These are phyloP conservation scores for Cephus pulcher DNA, from an alignment of 2,888 invertebrate species.

Conservation along the genomic window DNA sequence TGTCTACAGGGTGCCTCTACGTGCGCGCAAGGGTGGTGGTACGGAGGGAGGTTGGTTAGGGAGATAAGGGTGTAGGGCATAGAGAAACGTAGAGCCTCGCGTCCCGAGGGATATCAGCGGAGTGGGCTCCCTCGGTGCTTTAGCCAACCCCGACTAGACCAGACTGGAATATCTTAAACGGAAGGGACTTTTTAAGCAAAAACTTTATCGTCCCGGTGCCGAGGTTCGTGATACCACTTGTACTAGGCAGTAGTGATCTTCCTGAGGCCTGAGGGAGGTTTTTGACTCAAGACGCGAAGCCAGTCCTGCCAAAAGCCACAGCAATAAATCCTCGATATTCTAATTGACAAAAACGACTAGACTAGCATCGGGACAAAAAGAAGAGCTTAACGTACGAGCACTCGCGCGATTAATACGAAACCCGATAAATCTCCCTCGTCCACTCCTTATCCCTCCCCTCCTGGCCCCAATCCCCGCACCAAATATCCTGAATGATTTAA, in stretches of 20 bases:
- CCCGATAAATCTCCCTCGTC: constrained; percentile 12
- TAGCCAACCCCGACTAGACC: constrained; percentile 51
- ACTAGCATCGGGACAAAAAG: constrained; percentile 10
- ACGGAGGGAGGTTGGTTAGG: constrained; percentile 11
- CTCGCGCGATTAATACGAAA: constrained; percentile 39
- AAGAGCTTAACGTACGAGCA: constrained; percentile 38
- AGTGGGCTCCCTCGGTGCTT: constrained; percentile 48
- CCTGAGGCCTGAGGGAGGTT: background rate
- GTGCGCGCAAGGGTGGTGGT: constrained; percentile 22
- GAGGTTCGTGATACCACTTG: background rate
- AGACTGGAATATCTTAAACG: constrained; percentile 60
- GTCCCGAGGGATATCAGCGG: constrained; percentile 61
- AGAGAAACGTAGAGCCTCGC: constrained; percentile 41
- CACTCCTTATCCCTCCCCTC: constrained; percentile 4
- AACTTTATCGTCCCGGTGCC: constrained; percentile 42
- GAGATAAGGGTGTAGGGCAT: constrained; percentile 52
- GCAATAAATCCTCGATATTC: constrained; percentile 46
- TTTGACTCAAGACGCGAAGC: background rate
- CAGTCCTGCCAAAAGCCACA: constrained; percentile 30
- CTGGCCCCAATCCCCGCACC: background rate
- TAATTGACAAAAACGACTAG: constrained; percentile 43
- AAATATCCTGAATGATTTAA: background rate
- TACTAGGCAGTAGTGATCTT: background rate
- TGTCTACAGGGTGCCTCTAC: constrained; percentile 26
- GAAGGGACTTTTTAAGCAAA: constrained; percentile 53